phyloP scores from a whole-genome alignment of 2,888 invertebrate genomes.

The Apodemia hepburni region DNA sequence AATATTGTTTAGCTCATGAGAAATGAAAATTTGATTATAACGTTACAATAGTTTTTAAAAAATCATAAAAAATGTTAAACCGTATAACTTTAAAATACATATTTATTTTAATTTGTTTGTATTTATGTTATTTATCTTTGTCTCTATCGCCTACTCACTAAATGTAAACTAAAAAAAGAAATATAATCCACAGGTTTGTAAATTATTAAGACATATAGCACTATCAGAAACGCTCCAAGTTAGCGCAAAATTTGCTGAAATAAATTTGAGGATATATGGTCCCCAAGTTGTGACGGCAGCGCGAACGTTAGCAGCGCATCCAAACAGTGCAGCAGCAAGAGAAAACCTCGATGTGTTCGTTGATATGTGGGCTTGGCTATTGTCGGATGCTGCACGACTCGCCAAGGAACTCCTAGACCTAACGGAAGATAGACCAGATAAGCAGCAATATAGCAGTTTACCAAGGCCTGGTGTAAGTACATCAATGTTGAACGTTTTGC shows the following conservation, averaged over 20 bases:
- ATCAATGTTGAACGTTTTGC: not conserved
- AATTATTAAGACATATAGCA: slow-evolving; percentile 96
- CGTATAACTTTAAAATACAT: too few species aligned
- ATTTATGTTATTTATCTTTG: too few species aligned
- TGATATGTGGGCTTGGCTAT: slow-evolving; percentile 97
- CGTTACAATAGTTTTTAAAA: too few species aligned
- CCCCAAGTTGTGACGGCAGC: slow-evolving; percentile 97
- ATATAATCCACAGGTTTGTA: slow-evolving; percentile 87
- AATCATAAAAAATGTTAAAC: too few species aligned
- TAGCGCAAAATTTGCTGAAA: slow-evolving; percentile 97
- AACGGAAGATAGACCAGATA: slow-evolving; percentile 80
- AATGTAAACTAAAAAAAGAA: slow-evolving; percentile 2
- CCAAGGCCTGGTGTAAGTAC: slow-evolving; percentile 94
- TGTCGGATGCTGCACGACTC: slow-evolving; percentile 93
- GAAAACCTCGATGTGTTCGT: slow-evolving; percentile 98
- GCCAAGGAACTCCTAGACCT: slow-evolving; percentile 94
- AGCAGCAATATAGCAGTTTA: slow-evolving; percentile 90
- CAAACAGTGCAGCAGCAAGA: slow-evolving; percentile 96
- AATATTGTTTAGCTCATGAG: too few species aligned
- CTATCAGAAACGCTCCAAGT: slow-evolving; percentile 97
- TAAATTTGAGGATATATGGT: slow-evolving; percentile 96
- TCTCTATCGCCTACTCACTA: too few species aligned
- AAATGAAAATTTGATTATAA: too few species aligned
- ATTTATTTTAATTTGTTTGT: too few species aligned
- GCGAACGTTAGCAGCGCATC: slow-evolving; percentile 93